These are phyloP conservation scores for Scomberomorus guttatus DNA, from an alignment of 2,797 vertebrate species.

Conservation along the genomic window DNA sequence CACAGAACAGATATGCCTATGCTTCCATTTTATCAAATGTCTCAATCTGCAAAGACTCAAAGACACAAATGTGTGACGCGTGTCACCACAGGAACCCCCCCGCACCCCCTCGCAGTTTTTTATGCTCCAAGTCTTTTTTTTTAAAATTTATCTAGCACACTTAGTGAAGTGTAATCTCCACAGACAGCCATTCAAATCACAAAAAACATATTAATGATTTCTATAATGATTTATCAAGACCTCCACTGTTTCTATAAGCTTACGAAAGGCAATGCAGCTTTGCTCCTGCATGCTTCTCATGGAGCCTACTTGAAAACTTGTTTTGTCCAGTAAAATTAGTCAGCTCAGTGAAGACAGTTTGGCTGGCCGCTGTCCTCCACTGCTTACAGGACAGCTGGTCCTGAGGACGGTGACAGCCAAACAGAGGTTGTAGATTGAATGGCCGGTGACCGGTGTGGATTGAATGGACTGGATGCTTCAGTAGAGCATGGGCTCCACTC, in stretches of 20 bases:
- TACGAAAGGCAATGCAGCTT: not conserved
- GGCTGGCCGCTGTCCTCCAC: not conserved
- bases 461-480: not conserved
- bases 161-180: too few relatives aligned
- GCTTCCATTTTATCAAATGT: not conserved
- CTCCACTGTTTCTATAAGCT: too few relatives aligned
- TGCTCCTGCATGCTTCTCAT: not conserved
- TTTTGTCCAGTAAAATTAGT: not conserved
- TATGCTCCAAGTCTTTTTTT: too few relatives aligned
- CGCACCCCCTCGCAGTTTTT: too few relatives aligned
- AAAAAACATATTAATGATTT: too few relatives aligned
- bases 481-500: not conserved
- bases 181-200: too few relatives aligned
- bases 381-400: not conserved
- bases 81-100: too few relatives aligned
- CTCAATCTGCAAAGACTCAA: not conserved
- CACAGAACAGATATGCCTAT: not conserved
- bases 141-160: too few relatives aligned
- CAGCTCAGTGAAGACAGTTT: not conserved
- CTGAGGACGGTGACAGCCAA: not conserved
- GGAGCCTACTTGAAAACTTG: too few relatives aligned
- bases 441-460: not conserved
- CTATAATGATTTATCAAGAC: too few relatives aligned
- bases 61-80: too few relatives aligned
- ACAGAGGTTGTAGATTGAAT: not conserved